Evolutionary conservation across 2,888 invertebrate genomes (phyloP).

Genomic region (Agrochola lota): DNA sequence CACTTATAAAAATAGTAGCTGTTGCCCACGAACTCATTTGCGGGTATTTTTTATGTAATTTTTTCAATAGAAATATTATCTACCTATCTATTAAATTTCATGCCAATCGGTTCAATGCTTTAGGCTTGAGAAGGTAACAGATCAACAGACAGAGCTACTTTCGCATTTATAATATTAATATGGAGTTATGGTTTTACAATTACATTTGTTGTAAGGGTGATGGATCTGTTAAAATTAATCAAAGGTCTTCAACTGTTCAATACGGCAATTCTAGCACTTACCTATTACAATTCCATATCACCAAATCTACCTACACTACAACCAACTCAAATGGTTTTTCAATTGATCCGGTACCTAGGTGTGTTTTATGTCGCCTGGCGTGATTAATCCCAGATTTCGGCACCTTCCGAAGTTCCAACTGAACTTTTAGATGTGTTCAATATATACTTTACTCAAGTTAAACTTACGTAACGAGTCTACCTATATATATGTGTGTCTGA

Average conservation of each 20-base stretch:
- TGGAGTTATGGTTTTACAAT: neutral
- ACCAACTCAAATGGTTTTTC: neutral
- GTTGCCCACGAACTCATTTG: too few relatives aligned
- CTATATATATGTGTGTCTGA: neutral
- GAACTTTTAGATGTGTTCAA: neutral
- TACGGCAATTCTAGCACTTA: neutral
- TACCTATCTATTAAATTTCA: too few relatives aligned
- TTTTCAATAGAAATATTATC: too few relatives aligned
- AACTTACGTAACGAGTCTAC: neutral
- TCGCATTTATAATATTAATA: too few relatives aligned
- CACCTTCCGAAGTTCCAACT: neutral
- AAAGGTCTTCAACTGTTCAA: neutral
- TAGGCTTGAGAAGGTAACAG: too few relatives aligned
- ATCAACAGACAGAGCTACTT: too few relatives aligned
- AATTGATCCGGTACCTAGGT: neutral
- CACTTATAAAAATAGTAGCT: too few relatives aligned
- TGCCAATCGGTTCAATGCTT: too few relatives aligned
- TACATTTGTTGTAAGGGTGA: too few relatives aligned
- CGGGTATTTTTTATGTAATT: too few relatives aligned
- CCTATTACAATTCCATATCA: neutral
- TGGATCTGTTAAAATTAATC: neutral
- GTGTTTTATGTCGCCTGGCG: neutral
- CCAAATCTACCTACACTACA: neutral
- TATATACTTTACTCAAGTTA: slow-evolving; percentile 2
- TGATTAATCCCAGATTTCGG: neutral